Percentiles rank a stretch among this genome's conserved stretches.
Conservation (phyloP, 2,888 invertebrate species). For the Linnaemya vulpina region DNA sequence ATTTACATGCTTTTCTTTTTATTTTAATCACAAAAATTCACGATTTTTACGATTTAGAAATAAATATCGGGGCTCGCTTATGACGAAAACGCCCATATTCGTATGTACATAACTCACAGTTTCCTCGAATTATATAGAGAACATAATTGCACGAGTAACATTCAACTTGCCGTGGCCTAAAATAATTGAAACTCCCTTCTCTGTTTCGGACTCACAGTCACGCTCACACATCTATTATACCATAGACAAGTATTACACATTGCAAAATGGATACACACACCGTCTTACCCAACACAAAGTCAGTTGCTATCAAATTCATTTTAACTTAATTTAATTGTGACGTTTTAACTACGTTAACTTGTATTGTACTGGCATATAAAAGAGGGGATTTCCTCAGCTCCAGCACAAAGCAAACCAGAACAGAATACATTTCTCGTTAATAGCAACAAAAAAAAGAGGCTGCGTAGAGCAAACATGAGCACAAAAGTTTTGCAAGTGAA, state of each 20-base stretch:
- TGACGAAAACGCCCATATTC: too few relatives aligned
- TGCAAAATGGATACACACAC: not conserved
- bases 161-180: not conserved
- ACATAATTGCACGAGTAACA: not conserved
- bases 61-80: too few relatives aligned
- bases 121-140: too few relatives aligned
- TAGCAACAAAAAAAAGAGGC: slow-evolving; percentile 3
- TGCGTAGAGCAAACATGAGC: slow-evolving; percentile 45
- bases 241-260: slow-evolving; percentile 17
- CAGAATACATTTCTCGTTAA: slow-evolving; percentile 32
- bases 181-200: slow-evolving; percentile 31
- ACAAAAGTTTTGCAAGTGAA: slow-evolving; percentile 24
- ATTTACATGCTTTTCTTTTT: too few relatives aligned
- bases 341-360: slow-evolving; percentile 59
- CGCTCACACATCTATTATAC: slow-evolving; percentile 5
- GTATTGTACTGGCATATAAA: slow-evolving; percentile 34
- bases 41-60: too few relatives aligned
- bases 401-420: slow-evolving; percentile 41
- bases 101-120: too few relatives aligned
- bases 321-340: slow-evolving; percentile 68
- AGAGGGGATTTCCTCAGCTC: slow-evolving; percentile 63
- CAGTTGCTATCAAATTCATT: slow-evolving; percentile 59
- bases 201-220: slow-evolving; percentile 18
- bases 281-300: slow-evolving; percentile 17
- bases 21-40: too few relatives aligned